A percentile compares a stretch with the other conserved stretches of the same genome.
phyloP scores from a whole-genome alignment of 2,888 invertebrate species.

The Pyrgus malvae region DNA sequence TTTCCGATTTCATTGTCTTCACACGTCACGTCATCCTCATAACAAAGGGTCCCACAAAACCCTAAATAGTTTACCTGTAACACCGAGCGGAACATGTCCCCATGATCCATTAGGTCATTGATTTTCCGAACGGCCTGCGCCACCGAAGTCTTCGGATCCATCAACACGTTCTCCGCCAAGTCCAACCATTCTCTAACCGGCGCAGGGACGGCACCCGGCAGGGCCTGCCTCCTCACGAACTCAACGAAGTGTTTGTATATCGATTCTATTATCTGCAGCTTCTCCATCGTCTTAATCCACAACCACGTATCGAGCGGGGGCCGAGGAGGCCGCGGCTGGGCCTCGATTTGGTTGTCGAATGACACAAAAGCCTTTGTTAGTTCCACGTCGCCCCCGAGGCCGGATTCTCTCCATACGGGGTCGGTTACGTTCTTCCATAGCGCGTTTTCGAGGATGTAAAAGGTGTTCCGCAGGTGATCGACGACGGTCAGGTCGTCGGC shows the following conservation, averaged over 20 bases:
- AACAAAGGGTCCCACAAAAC: background rate
- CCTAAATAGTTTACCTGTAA: slow-evolving; percentile 79
- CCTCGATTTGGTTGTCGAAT: slow-evolving; percentile 77
- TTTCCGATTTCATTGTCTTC: slow-evolving; percentile 28
- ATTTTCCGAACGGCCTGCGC: slow-evolving; percentile 81
- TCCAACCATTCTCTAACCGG: slow-evolving; percentile 78
- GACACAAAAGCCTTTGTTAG: slow-evolving; percentile 81
- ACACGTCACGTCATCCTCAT: slow-evolving; percentile 33
- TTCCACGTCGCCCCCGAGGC: slow-evolving; percentile 76
- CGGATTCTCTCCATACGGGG: slow-evolving; percentile 58
- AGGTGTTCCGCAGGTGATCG: slow-evolving; percentile 83
- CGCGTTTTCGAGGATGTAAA: slow-evolving; percentile 81
- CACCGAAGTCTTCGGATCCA: slow-evolving; percentile 83
- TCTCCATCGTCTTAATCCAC: slow-evolving; percentile 84
- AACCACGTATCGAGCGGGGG: slow-evolving; percentile 76
- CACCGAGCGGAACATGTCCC: slow-evolving; percentile 84
- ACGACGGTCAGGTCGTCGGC: slow-evolving; percentile 66
- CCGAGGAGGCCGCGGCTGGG: slow-evolving; percentile 50
- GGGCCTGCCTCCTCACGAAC: slow-evolving; percentile 75
- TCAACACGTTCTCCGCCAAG: slow-evolving; percentile 84
- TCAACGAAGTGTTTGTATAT: slow-evolving; percentile 85
- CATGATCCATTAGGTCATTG: slow-evolving; percentile 82
- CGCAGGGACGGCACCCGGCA: slow-evolving; percentile 62
- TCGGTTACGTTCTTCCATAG: slow-evolving; percentile 72
- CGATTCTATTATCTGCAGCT: slow-evolving; percentile 83